phyloP scores from a whole-genome alignment of 1,140 invertebrate genomes.

The Anoplophora glabripennis region DNA sequence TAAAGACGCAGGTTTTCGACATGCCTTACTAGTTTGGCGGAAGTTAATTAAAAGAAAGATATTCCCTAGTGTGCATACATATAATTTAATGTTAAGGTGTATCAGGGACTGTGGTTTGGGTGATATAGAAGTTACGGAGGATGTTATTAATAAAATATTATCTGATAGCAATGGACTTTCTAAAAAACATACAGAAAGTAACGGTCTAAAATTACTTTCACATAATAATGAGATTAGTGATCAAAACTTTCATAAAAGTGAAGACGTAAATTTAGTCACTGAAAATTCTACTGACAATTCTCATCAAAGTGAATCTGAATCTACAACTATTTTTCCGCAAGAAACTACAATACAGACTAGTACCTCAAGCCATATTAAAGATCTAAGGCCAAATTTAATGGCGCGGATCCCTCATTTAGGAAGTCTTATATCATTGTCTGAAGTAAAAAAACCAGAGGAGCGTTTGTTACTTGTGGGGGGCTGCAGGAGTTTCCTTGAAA shows the following conservation, averaged over 20 bases:
- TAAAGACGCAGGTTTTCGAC: conserved; percentile 72
- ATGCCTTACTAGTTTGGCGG: conserved; percentile 80
- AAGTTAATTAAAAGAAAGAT: conserved; percentile 68
- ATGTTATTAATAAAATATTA: conserved; percentile 42
- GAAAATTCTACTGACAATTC: too few relatives aligned
- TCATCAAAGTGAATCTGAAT: too few relatives aligned
- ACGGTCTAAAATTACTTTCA: too few relatives aligned
- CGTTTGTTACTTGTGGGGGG: conserved; percentile 81
- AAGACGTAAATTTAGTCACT: too few relatives aligned
- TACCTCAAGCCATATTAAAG: neutral
- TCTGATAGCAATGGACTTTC: neutral
- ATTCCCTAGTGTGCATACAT: conserved; percentile 67
- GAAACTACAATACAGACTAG: neutral
- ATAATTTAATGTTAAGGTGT: conserved; percentile 77
- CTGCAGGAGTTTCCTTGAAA: conserved; percentile 64
- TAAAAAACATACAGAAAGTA: too few relatives aligned
- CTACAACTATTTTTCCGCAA: neutral
- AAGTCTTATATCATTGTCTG: conserved; percentile 55
- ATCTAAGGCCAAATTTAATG: conserved; percentile 56
- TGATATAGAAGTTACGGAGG: conserved; percentile 57
- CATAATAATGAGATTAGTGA: too few relatives aligned
- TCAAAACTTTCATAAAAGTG: too few relatives aligned
- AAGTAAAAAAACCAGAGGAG: conserved; percentile 59
- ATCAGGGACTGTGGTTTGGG: conserved; percentile 79
- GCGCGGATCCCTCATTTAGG: conserved; percentile 55